These are phyloP conservation scores for Schizothorax lantsangensis DNA, from an alignment of 2,797 vertebrate species.

Conservation along the genomic window DNA sequence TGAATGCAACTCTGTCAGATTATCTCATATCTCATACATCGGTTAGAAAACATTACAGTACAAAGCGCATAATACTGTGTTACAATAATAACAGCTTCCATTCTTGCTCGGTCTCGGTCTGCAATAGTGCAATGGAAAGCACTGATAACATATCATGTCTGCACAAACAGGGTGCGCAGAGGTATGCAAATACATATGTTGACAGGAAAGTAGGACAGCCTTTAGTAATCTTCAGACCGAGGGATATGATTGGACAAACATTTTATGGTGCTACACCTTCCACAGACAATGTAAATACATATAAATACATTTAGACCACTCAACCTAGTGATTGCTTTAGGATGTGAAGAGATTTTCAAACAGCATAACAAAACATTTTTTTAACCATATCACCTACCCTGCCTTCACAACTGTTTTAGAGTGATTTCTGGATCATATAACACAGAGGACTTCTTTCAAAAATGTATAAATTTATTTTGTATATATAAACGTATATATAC, in stretches of 20 bases:
- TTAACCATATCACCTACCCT: background rate
- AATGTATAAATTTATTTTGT: background rate
- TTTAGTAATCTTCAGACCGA: background rate
- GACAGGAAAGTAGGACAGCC: background rate
- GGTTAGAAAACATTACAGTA: background rate
- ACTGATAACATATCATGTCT: background rate
- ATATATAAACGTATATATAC: background rate
- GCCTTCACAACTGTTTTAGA: background rate
- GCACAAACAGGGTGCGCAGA: too few relatives aligned
- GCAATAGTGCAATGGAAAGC: background rate
- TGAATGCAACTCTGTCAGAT: background rate
- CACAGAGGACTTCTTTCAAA: background rate
- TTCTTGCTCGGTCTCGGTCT: background rate
- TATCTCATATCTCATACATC: background rate
- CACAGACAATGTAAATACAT: background rate
- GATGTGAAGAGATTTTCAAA: background rate
- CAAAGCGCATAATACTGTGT: background rate
- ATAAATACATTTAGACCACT: background rate
- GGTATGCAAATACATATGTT: background rate
- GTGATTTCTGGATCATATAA: background rate
- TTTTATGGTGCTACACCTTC: background rate
- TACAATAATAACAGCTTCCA: background rate
- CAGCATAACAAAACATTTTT: background rate
- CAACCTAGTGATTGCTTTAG: background rate
- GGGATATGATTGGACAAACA: background rate